A percentile compares a stretch with the other conserved stretches of the same genome.
Evolutionary conservation across 2,888 invertebrate genomes (phyloP).

Genomic region (Papilio gigon): DNA sequence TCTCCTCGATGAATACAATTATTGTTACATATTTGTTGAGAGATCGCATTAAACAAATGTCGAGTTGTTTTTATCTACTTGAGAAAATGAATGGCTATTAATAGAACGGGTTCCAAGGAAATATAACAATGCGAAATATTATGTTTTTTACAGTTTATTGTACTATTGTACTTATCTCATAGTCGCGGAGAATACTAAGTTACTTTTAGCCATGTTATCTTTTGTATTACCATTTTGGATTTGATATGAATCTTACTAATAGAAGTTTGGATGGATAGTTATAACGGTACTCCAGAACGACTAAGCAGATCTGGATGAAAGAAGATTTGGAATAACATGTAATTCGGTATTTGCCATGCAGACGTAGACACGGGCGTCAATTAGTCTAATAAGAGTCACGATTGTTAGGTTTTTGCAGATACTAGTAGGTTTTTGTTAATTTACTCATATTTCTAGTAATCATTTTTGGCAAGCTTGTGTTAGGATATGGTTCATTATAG

Average conservation of each 20-base stretch:
- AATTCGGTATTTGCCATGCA: no score
- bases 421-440: no score
- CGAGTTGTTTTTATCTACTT: not conserved
- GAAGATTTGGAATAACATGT: no score
- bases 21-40: not conserved
- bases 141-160: slow-evolving; percentile 8
- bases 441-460: no score
- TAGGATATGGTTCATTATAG: no score
- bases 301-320: no score
- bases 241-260: not conserved
- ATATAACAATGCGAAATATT: slow-evolving; percentile 19
- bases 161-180: not conserved
- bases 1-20: not conserved
- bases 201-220: not conserved
- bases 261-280: no score
- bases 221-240: not conserved
- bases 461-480: no score
- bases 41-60: not conserved
- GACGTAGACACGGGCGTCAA: no score
- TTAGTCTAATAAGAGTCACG: no score
- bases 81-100: slow-evolving; percentile 5
- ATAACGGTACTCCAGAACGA: no score
- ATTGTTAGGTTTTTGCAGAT: no score
- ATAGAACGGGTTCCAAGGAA: not conserved
- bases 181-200: not conserved